A percentile compares a stretch with the other conserved stretches of the same genome.
These are phyloP conservation scores for Spinibarbus caldwelli DNA, from an alignment of 2,797 vertebrate species.

Conservation along the genomic window DNA sequence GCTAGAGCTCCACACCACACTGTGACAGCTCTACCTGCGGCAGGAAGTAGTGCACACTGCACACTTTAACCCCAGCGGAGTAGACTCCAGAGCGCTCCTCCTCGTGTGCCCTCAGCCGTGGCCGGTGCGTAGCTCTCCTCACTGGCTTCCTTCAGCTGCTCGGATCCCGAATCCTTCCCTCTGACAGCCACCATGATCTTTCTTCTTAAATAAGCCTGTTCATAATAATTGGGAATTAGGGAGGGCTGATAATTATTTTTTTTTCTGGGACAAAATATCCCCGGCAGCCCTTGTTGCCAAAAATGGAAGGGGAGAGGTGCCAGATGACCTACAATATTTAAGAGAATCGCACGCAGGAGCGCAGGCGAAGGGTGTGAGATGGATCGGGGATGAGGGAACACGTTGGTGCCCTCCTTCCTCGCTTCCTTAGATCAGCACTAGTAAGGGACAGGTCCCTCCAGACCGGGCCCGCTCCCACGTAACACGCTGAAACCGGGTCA, in stretches of 20 bases:
- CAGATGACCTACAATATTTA: slow-evolving; percentile 80
- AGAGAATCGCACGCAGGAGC: slow-evolving; percentile 65
- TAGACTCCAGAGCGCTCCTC: slow-evolving; percentile 73
- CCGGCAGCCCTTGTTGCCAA: slow-evolving; percentile 76
- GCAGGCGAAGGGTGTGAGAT: slow-evolving; percentile 33
- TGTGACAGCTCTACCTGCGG: slow-evolving; percentile 75
- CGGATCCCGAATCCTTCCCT: slow-evolving; percentile 37
- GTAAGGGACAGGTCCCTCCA: slow-evolving; percentile 75
- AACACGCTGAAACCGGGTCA: slow-evolving; percentile 75
- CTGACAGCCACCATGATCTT: slow-evolving; percentile 71
- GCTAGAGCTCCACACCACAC: slow-evolving; percentile 56
- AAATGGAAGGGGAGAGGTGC: slow-evolving; percentile 73
- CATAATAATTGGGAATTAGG: slow-evolving; percentile 85
- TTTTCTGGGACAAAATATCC: slow-evolving; percentile 84
- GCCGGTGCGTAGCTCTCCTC: slow-evolving; percentile 70
- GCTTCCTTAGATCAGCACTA: slow-evolving; percentile 69
- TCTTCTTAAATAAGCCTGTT: slow-evolving; percentile 82
- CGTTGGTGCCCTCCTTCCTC: slow-evolving; percentile 68
- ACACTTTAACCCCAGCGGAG: slow-evolving; percentile 73
- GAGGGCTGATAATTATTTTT: slow-evolving; percentile 83
- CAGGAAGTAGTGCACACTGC: slow-evolving; percentile 72
- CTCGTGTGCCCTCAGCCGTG: slow-evolving; percentile 26
- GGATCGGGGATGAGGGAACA: slow-evolving; percentile 56
- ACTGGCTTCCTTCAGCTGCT: slow-evolving; percentile 50
- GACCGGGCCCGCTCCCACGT: slow-evolving; percentile 65